Conservation (phyloP, 2,113 vertebrate genomes). For the Myotis davidii region DNA sequence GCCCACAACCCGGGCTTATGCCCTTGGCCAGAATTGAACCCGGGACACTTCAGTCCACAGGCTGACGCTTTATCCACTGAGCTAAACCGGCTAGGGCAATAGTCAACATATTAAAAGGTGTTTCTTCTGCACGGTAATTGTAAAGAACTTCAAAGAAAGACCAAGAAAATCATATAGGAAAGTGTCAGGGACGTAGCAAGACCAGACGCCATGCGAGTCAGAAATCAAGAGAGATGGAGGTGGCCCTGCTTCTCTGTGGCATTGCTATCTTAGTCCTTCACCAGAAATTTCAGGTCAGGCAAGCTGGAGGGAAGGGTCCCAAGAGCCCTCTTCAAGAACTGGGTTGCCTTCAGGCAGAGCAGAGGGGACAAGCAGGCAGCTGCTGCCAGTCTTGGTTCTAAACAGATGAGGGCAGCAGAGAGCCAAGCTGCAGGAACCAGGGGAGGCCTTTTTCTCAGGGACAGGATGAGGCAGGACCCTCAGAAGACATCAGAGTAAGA, state of each 20-base stretch:
- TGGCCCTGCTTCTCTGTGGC: background rate
- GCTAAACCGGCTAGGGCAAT: background rate
- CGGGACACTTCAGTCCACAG: too few relatives aligned
- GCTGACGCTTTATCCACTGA: too few relatives aligned
- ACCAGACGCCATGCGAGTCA: background rate
- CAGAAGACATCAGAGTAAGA: background rate
- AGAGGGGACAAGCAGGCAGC: background rate
- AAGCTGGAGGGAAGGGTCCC: constrained; percentile 30
- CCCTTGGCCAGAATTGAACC: too few relatives aligned
- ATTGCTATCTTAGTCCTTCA: constrained; percentile 7
- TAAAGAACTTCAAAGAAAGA: constrained; percentile 34
- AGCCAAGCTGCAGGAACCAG: background rate
- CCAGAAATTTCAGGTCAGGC: constrained; percentile 25
- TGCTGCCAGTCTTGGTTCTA: background rate
- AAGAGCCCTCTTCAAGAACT: constrained; percentile 26
- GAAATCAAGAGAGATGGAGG: constrained; percentile 7
- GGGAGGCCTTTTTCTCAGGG: background rate
- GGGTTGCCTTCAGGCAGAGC: background rate
- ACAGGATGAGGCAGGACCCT: background rate
- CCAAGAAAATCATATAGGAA: constrained; percentile 15
- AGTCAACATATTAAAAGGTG: background rate
- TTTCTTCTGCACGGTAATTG: background rate
- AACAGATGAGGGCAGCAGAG: constrained; percentile 63
- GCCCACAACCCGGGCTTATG: too few relatives aligned
- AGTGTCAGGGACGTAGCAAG: background rate